phyloP scores from a whole-genome alignment of 2,888 invertebrate species.

The Nasonia oneida region DNA sequence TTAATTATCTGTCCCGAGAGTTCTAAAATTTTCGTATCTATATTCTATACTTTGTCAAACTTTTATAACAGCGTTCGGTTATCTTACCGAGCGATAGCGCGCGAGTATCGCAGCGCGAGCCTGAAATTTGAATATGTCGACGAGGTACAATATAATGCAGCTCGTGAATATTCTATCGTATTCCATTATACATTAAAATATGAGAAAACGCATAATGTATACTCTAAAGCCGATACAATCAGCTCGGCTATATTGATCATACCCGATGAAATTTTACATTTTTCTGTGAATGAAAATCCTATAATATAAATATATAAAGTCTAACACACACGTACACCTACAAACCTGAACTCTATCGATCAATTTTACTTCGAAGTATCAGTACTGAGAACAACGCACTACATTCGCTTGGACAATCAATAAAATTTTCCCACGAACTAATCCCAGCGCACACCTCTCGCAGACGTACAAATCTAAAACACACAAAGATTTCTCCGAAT shows the following conservation, averaged over 20 bases:
- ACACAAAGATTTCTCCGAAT: too few species aligned
- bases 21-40: neutral
- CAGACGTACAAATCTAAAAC: neutral
- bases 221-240: too few species aligned
- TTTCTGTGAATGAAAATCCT: too few species aligned
- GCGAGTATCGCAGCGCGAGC: neutral
- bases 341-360: slow-evolving; percentile 35
- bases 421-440: neutral
- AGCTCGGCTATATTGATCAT: too few species aligned
- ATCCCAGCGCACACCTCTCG: neutral
- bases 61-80: neutral
- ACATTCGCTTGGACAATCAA: neutral
- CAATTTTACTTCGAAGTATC: neutral
- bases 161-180: neutral
- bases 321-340: neutral
- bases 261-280: too few species aligned
- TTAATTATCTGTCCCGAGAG: neutral
- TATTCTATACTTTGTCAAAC: neutral
- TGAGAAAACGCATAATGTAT: neutral
- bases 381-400: slow-evolving; percentile 25
- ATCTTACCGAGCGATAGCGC: neutral
- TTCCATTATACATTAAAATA: neutral
- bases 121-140: neutral
- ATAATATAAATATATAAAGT: neutral
- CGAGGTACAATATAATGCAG: neutral